phyloP scores from a whole-genome alignment of 2,888 invertebrate species.

The Caenorhabditis becei region DNA sequence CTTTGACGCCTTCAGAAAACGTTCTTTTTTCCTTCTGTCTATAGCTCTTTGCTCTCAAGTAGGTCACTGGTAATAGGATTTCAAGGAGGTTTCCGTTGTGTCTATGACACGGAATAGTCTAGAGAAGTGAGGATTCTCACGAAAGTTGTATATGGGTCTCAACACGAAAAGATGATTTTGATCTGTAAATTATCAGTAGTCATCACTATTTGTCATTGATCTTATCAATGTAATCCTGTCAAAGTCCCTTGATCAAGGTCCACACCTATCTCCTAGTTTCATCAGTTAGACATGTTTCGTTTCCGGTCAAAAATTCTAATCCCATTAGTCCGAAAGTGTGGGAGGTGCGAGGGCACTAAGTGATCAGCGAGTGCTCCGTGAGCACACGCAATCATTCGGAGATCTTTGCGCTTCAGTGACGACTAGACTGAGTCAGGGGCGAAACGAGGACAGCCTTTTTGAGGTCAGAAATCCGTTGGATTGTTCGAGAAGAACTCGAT shows the following conservation, averaged over 20 bases:
- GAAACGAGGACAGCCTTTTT: not conserved
- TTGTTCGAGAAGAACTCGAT: not conserved
- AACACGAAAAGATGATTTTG: too few species aligned
- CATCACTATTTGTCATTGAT: too few species aligned
- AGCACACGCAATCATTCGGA: conserved; percentile 46
- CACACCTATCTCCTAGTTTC: conserved; percentile 10
- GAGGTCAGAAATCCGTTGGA: not conserved
- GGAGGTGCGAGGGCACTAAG: conserved; percentile 27
- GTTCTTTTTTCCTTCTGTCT: not conserved
- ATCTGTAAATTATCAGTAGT: too few species aligned
- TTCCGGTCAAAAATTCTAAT: conserved; percentile 57
- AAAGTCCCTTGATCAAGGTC: conserved; percentile 19
- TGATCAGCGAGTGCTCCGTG: conserved; percentile 41
- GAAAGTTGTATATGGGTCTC: not conserved
- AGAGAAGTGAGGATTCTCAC: not conserved
- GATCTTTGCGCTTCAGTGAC: conserved; percentile 54
- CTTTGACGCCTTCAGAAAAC: not conserved
- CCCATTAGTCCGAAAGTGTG: conserved; percentile 43
- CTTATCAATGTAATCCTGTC: too few species aligned
- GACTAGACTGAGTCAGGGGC: conserved; percentile 14
- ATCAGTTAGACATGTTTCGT: too few species aligned
- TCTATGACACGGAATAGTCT: not conserved
- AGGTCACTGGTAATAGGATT: conserved; percentile 33
- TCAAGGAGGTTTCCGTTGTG: not conserved
- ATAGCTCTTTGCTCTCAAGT: conserved; percentile 18